Evolutionary conservation across 2,113 vertebrate species (phyloP).

Genomic region (Empidonax traillii): DNA sequence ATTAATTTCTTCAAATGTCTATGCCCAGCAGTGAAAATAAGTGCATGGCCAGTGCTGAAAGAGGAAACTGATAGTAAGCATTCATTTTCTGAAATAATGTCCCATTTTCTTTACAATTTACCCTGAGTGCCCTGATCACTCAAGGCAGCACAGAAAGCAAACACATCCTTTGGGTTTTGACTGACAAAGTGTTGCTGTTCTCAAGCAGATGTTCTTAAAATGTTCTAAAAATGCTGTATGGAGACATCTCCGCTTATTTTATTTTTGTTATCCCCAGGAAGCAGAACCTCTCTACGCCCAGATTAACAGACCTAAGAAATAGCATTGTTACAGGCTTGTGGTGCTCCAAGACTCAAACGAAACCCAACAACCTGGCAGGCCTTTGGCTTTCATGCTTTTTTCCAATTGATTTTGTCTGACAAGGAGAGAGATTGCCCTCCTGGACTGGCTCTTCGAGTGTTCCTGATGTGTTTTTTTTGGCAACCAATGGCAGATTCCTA

Average conservation of each 20-base stretch:
- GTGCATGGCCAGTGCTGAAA: background rate
- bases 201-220: conserved; percentile 10
- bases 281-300: conserved; percentile 94
- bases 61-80: background rate
- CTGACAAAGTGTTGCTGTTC: background rate
- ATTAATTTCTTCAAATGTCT: background rate
- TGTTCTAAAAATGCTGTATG: background rate
- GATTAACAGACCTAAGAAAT: conserved; percentile 97
- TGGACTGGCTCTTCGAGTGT: conserved; percentile 65
- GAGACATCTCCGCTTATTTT: conserved; percentile 56
- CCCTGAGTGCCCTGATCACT: fast-evolving
- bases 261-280: conserved; percentile 77
- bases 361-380: conserved; percentile 64
- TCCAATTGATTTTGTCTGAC: conserved; percentile 65
- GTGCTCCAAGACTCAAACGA: conserved; percentile 73
- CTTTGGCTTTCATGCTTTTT: conserved; percentile 68
- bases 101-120: background rate
- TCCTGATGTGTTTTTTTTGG: conserved; percentile 62
- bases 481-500: conserved; percentile 66
- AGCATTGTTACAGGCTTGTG: conserved; percentile 69
- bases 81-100: background rate
- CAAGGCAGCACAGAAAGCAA: background rate
- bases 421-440: conserved; percentile 61
- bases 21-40: background rate
- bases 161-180: background rate